Conservation (phyloP, 2,888 invertebrate genomes). For the Pocota personata region DNA sequence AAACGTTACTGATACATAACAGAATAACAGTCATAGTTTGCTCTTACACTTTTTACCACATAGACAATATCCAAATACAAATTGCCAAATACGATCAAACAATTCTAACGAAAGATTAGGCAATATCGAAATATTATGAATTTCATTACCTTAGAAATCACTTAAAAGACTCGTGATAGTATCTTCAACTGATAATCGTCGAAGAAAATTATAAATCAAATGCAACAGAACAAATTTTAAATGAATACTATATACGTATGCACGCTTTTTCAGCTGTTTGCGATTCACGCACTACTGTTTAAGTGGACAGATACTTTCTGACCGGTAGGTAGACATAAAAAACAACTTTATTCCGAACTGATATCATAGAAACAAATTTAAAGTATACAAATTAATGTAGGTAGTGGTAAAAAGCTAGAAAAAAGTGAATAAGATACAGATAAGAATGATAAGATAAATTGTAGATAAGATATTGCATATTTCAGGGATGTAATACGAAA, state of each 20-base stretch:
- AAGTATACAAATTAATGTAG: conserved; percentile 11
- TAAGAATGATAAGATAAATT: conserved; percentile 72
- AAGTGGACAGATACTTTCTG: conserved; percentile 28
- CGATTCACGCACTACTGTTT: conserved; percentile 29
- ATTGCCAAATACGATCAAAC: background rate
- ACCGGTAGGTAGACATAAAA: conserved; percentile 20
- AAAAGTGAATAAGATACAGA: conserved; percentile 14
- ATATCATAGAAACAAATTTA: conserved; percentile 17
- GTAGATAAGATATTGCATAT: conserved; percentile 75
- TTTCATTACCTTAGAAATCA: conserved; percentile 4
- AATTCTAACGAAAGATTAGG: background rate
- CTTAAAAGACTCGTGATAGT: conserved; percentile 15
- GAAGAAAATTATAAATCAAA: background rate
- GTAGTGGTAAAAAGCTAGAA: conserved; percentile 12
- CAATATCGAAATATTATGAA: background rate
- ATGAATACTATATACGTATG: background rate
- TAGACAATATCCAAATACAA: too few species aligned
- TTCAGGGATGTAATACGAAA: background rate
- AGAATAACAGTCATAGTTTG: background rate
- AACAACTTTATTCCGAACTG: conserved; percentile 3
- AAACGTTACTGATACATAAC: background rate
- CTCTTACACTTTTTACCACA: too few species aligned
- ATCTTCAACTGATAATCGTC: conserved; percentile 37
- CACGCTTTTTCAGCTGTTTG: background rate
- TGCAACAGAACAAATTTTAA: background rate